A percentile compares a stretch with the other conserved stretches of the same genome.
phyloP scores from a whole-genome alignment of 2,797 vertebrate species.

The Pelochelys cantorii region DNA sequence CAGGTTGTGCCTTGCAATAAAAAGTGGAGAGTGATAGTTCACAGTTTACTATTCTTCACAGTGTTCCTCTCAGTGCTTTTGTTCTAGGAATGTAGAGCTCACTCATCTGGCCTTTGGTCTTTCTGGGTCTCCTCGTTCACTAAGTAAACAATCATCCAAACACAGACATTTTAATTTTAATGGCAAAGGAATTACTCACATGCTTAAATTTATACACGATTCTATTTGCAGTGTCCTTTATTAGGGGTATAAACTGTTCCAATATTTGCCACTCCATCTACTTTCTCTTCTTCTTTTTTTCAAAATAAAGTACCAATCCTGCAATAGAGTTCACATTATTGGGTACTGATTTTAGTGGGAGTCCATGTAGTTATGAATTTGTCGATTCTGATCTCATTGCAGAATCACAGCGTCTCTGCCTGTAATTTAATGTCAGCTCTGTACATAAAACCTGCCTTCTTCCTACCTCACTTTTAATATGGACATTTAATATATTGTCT shows the following conservation, averaged over 20 bases:
- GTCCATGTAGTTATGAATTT: not conserved
- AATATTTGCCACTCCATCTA: not conserved
- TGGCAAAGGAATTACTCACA: not conserved
- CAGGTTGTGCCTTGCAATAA: not conserved
- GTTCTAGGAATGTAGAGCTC: not conserved
- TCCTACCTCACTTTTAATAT: conserved; percentile 45
- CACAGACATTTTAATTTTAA: not conserved
- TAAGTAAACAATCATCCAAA: not conserved
- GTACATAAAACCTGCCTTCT: not conserved
- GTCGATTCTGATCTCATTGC: not conserved
- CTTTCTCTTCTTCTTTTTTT: not conserved
- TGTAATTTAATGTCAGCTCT: not conserved
- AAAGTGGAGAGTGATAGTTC: not conserved
- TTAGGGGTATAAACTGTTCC: not conserved
- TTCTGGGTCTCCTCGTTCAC: not conserved
- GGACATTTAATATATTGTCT: not conserved
- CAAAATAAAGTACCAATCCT: not conserved
- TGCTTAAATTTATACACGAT: not conserved
- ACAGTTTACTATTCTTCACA: not conserved
- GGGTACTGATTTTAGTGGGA: conserved; percentile 30
- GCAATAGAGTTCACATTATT: not conserved
- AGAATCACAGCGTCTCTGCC: not conserved
- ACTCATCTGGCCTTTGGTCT: accelerated
- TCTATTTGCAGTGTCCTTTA: not conserved
- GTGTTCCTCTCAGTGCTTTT: not conserved